These are phyloP conservation scores for Tiaroga cobitis DNA, from an alignment of 2,797 vertebrate species.

Conservation along the genomic window DNA sequence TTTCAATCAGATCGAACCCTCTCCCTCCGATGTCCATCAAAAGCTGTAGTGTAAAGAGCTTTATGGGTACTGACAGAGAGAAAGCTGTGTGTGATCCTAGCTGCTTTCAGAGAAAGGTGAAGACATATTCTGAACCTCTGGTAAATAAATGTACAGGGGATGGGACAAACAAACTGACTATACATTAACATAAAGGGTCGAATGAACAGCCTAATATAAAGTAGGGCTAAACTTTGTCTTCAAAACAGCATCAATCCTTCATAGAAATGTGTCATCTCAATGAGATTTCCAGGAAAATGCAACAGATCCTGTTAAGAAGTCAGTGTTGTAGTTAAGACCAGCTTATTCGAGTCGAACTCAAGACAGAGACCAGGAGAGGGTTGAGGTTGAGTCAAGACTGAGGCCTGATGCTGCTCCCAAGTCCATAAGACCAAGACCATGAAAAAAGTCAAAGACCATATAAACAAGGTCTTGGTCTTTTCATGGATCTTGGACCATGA, in stretches of 20 bases:
- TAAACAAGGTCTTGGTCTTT: background rate
- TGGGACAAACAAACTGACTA: background rate
- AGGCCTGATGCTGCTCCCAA: background rate
- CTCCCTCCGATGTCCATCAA: constrained; percentile 1
- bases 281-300: constrained; percentile 3
- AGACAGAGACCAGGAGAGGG: background rate
- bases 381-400: background rate
- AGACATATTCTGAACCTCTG: background rate
- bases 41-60: background rate
- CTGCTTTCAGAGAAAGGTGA: background rate
- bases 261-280: background rate
- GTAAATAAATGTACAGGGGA: background rate
- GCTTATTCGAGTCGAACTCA: background rate
- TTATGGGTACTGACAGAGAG: background rate
- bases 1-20: constrained; percentile 5
- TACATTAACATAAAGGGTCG: background rate
- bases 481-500: background rate
- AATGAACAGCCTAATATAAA: background rate
- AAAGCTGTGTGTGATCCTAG: background rate
- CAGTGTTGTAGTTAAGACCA: background rate
- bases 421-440: background rate
- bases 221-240: background rate
- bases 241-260: background rate
- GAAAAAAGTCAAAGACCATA: background rate
- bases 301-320: background rate